These are phyloP conservation scores for Meleagris gallopavo DNA, from an alignment of 2,113 vertebrate species.

Conservation along the genomic window DNA sequence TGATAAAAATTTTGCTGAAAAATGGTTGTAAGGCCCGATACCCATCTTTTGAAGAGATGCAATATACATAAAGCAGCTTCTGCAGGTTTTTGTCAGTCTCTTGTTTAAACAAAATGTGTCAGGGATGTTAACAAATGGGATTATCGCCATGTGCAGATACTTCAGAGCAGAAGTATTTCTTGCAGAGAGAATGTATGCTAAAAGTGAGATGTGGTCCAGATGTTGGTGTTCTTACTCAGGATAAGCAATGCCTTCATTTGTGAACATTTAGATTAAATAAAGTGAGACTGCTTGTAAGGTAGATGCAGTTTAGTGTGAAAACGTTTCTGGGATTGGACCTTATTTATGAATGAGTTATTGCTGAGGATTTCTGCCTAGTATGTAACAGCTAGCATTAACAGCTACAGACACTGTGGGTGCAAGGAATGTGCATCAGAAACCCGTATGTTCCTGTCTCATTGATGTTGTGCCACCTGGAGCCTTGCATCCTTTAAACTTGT, in stretches of 20 bases:
- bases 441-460: background rate
- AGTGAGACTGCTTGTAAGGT: background rate
- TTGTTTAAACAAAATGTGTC: background rate
- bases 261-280: background rate
- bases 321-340: background rate
- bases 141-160: background rate
- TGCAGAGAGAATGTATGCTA: background rate
- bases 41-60: background rate
- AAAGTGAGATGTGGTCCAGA: background rate
- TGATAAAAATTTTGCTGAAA: conserved; percentile 14
- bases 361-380: background rate
- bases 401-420: background rate
- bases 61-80: background rate
- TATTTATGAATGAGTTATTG: background rate
- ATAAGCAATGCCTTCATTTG: background rate
- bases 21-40: background rate
- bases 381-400: background rate
- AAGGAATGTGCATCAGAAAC: background rate
- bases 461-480: background rate
- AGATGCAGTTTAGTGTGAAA: background rate
- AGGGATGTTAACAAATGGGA: background rate
- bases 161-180: background rate
- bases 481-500: background rate
- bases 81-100: conserved; percentile 23
- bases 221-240: background rate